phyloP scores from a whole-genome alignment of 2,888 invertebrate genomes.

The Scelioninae gen. 1 region DNA sequence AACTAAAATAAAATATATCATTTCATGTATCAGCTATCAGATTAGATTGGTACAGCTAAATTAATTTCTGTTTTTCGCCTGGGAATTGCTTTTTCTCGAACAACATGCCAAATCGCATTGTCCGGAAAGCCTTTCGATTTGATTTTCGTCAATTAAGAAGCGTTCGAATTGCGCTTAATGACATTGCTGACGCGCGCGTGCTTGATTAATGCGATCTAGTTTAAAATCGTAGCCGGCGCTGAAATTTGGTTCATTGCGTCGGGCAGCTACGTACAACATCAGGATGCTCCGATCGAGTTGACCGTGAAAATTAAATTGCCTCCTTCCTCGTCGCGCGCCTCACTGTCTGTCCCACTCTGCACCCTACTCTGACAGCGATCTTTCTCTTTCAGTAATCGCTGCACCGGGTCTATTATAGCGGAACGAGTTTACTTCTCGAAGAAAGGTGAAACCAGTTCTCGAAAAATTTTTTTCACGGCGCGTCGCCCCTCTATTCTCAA shows the following conservation, averaged over 20 bases:
- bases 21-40: too few relatives aligned
- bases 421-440: slow-evolving; percentile 75
- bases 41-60: background rate
- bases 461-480: slow-evolving; percentile 61
- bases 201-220: slow-evolving; percentile 45
- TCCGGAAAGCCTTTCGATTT: slow-evolving; percentile 19
- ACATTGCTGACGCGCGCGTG: slow-evolving; percentile 24
- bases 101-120: slow-evolving; percentile 29
- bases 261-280: slow-evolving; percentile 26
- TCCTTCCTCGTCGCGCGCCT: slow-evolving; percentile 28
- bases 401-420: slow-evolving; percentile 73
- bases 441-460: slow-evolving; percentile 77
- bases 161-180: slow-evolving; percentile 34
- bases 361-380: slow-evolving; percentile 8
- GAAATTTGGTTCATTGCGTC: slow-evolving; percentile 34
- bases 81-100: slow-evolving; percentile 37
- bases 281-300: slow-evolving; percentile 52
- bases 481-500: slow-evolving; percentile 41
- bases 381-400: slow-evolving; percentile 49
- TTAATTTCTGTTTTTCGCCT: slow-evolving; percentile 21
- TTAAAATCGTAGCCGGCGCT: slow-evolving; percentile 37
- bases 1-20: too few relatives aligned
- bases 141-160: slow-evolving; percentile 41
- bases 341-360: slow-evolving; percentile 12
- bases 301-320: slow-evolving; percentile 71